Percentiles rank a stretch among this genome's conserved stretches.
phyloP scores from a whole-genome alignment of 2,888 invertebrate genomes.

The Hemicrepidius hirtus region DNA sequence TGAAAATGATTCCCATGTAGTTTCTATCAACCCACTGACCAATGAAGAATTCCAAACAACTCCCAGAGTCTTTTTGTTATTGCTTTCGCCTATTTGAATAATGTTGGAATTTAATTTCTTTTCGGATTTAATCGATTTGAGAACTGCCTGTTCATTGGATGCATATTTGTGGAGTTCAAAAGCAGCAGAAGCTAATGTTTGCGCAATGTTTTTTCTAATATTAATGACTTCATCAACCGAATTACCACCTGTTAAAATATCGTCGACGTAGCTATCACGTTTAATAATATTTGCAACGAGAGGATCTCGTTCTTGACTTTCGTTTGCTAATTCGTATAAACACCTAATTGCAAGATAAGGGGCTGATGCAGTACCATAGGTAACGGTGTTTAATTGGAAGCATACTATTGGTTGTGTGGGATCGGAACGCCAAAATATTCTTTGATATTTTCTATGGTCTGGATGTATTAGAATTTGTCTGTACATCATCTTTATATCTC shows the following conservation, averaged over 20 bases:
- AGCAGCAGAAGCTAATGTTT: not conserved
- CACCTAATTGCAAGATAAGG: slow-evolving; percentile 30
- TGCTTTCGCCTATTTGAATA: not conserved
- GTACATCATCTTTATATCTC: slow-evolving; percentile 63
- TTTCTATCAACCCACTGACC: not conserved
- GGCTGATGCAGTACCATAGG: slow-evolving; percentile 51
- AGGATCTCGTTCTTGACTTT: not conserved
- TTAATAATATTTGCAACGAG: slow-evolving; percentile 20
- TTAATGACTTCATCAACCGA: not conserved
- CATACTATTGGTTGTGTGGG: slow-evolving; percentile 44
- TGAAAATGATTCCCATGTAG: not conserved
- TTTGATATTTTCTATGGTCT: slow-evolving; percentile 54
- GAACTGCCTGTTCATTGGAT: too few relatives aligned
- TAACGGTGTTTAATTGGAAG: slow-evolving; percentile 56
- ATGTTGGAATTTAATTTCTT: too few relatives aligned
- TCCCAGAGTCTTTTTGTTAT: not conserved
- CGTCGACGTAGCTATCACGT: slow-evolving; percentile 61
- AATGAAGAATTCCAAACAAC: not conserved
- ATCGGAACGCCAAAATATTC: slow-evolving; percentile 55
- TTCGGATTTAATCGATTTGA: too few relatives aligned
- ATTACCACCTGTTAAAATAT: slow-evolving; percentile 55
- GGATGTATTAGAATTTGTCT: slow-evolving; percentile 58
- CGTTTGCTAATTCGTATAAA: slow-evolving; percentile 28
- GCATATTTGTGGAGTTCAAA: not conserved
- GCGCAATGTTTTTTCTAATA: not conserved